Base-by-base conservation (phyloP, 2,113 vertebrate species). In the Macrotus californicus region DNA sequence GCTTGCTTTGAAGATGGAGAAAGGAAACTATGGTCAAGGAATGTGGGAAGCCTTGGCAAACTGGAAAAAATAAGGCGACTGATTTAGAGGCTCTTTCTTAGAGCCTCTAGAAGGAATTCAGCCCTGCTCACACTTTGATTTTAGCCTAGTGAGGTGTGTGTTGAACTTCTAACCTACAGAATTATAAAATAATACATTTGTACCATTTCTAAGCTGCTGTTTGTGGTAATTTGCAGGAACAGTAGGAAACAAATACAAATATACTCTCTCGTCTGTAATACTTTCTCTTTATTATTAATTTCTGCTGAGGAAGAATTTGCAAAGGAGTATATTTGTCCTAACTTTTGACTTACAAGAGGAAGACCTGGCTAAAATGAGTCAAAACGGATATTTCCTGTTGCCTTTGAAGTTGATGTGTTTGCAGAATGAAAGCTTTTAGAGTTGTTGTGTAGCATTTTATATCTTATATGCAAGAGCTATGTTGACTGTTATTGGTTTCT, bases 201-300 rank as follows among this genome's bases (percentile, higher is more conserved):
- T 34, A 13, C 67, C 73, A 21, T 61, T 94, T 76, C 70, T 61
- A 87, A 72, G 48, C 39, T 19, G 87, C 41, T 59, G 3, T 76
- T 69, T 85, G n/a, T 83, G 24, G 34, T 79, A 87, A 94, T 93
- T 79, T 90, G 24, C 6, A 87, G 41, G 12, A 92, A 36, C 24
- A 67, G 89, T n/a, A 75, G 87, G n/a, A 96, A 92, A 72, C 34
- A 66, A 76, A 86, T 86, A 52, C 14, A 93, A 67, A 94, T 92
- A 81, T 79, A 36, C 1, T 79, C 14, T 83, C 41, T 36, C 56
- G 77, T 29, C 34, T 76, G 66, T 81, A 64, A 80, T 59, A 91
- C 46, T 93, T 54, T 89, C 15, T 83, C 52, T 79, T 81, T 93
- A 75, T 82, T 93, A 61, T 54, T 72, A 75, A 46, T 72, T 86